Percentiles rank a stretch among this genome's conserved stretches.
Conservation (phyloP, 2,113 vertebrate genomes). For the Dasyornis broadbenti region DNA sequence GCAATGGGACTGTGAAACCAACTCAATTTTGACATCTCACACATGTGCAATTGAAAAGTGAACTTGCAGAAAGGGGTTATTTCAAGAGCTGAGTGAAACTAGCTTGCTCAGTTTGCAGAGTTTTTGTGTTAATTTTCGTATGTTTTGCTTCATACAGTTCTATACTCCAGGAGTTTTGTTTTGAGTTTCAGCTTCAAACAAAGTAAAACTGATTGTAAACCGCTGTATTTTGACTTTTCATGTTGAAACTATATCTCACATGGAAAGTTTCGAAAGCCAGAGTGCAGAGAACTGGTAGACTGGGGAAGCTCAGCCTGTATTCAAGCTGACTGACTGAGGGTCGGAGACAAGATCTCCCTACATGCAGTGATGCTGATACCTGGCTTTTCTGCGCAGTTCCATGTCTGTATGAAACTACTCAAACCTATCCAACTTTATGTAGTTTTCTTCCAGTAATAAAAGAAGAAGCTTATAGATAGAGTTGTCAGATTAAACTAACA, state of each 20-base stretch:
- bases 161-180: slow-evolving; percentile 3
- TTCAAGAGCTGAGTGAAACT: slow-evolving; percentile 16
- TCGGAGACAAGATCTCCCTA: background rate
- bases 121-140: slow-evolving; percentile 3
- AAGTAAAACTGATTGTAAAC: slow-evolving; percentile 8
- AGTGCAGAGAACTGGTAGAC: background rate
- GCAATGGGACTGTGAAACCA: slow-evolving; percentile 3
- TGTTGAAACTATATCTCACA: background rate
- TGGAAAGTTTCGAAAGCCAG: background rate
- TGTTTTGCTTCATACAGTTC: background rate
- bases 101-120: background rate
- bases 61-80: background rate
- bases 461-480: background rate
- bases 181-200: slow-evolving; percentile 47
- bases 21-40: background rate
- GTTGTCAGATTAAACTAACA: background rate
- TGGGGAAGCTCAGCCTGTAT: background rate
- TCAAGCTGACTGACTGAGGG: background rate
- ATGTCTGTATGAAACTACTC: background rate
- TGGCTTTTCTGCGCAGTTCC: background rate
- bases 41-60: background rate
- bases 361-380: background rate
- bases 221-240: background rate
- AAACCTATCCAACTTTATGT: background rate
- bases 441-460: background rate